These are phyloP conservation scores for Ahaetulla prasina DNA, from an alignment of 2,113 vertebrate genomes.

Conservation along the genomic window DNA sequence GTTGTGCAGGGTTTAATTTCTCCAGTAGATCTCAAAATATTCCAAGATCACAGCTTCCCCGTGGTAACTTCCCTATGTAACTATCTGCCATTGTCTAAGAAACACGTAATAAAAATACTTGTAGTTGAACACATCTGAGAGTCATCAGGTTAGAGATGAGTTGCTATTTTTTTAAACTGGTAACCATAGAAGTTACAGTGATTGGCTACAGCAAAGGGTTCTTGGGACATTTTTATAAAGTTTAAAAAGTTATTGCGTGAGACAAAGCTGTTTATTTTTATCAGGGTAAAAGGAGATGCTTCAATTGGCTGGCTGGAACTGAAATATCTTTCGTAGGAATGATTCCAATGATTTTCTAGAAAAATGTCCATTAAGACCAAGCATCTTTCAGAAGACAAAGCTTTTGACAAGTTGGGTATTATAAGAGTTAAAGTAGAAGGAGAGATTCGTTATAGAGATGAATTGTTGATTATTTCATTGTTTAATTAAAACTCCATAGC, in stretches of 20 bases:
- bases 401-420: neutral
- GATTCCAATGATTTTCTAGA: neutral
- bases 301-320: neutral
- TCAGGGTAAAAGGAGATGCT: neutral
- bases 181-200: neutral
- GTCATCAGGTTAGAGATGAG: neutral
- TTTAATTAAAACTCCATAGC: neutral
- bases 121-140: neutral
- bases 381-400: neutral
- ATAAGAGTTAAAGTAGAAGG: neutral
- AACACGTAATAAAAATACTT: neutral
- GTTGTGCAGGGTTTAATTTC: neutral
- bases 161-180: neutral
- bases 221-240: neutral
- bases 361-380: neutral
- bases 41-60: neutral
- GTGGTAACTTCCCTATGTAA: neutral
- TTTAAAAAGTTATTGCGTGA: neutral
- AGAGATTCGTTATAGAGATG: neutral
- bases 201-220: neutral
- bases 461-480: neutral
- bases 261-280: neutral
- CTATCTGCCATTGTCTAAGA: neutral
- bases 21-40: neutral
- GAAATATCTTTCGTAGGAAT: neutral